Percentiles rank a stretch among this genome's conserved stretches.
phyloP scores from a whole-genome alignment of 2,797 vertebrate genomes.

The Cynodonichthys magdalenae region DNA sequence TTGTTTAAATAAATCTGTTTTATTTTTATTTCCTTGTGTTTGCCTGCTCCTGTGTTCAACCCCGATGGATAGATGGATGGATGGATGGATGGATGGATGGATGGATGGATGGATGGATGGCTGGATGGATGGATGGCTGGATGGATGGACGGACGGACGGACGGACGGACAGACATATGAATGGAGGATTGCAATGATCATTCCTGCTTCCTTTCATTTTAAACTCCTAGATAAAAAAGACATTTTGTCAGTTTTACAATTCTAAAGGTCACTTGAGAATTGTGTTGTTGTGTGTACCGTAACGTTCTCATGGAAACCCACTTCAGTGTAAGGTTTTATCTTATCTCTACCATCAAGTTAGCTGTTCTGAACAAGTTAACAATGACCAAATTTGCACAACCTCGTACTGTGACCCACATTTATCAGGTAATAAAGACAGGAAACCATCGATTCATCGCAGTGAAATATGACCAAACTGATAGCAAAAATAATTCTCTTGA shows the following conservation, averaged over 20 bases:
- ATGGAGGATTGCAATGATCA: too few species aligned
- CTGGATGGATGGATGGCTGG: too few species aligned
- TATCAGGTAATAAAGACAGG: background rate
- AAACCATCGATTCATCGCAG: background rate
- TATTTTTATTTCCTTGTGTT: too few species aligned
- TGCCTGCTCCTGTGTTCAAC: too few species aligned
- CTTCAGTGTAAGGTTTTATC: background rate
- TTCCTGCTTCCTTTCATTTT: background rate
- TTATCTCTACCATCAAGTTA: background rate
- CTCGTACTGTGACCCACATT: background rate
- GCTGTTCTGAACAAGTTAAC: background rate
- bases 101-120: too few species aligned
- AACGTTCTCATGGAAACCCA: background rate
- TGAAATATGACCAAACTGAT: background rate
- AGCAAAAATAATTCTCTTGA: background rate
- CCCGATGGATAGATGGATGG: too few species aligned
- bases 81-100: too few species aligned
- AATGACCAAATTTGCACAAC: background rate
- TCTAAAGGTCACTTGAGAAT: background rate
- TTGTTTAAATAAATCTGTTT: too few species aligned
- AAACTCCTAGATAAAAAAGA: background rate
- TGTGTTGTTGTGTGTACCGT: slow-evolving; percentile 1
- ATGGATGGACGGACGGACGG: too few species aligned
- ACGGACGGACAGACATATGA: too few species aligned
- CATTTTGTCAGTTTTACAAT: background rate